A percentile compares a stretch with the other conserved stretches of the same genome.
phyloP scores from a whole-genome alignment of 2,797 vertebrate species.

The Esox lucius region DNA sequence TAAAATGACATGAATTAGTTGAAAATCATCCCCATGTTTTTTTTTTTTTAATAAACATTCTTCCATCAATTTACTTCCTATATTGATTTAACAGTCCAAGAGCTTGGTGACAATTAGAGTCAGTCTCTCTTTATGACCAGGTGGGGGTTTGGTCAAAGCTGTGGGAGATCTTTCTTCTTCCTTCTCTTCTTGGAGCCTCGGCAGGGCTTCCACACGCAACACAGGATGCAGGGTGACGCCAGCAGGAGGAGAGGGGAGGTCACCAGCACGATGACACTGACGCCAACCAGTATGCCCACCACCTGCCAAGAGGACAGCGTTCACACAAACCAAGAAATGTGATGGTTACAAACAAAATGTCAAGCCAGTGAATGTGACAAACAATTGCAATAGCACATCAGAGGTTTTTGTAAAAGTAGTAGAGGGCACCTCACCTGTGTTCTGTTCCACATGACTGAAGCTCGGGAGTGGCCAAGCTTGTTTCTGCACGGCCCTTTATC shows the following conservation, averaged over 20 bases:
- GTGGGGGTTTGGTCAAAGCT: conserved; percentile 56
- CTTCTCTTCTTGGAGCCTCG: conserved; percentile 76
- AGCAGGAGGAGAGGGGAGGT: conserved; percentile 92
- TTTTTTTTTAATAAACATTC: background rate
- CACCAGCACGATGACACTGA: conserved; percentile 90
- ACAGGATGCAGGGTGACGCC: conserved; percentile 94
- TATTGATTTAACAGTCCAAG: background rate
- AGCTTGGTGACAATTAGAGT: background rate
- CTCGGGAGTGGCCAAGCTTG: conserved; percentile 95
- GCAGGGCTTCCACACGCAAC: conserved; percentile 92
- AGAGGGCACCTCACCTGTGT: conserved; percentile 82
- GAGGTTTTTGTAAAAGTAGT: background rate
- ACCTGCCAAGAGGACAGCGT: conserved; percentile 72
- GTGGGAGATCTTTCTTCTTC: conserved; percentile 54
- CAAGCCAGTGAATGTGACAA: background rate
- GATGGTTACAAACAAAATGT: background rate
- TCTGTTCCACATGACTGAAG: conserved; percentile 97
- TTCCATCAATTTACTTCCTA: background rate
- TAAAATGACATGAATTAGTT: background rate
- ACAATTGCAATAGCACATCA: background rate
- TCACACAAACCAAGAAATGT: background rate
- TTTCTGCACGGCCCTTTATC: conserved; percentile 96
- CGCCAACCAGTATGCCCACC: conserved; percentile 91
- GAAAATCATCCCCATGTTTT: no score
- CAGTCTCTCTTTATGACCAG: conserved; percentile 49